Base-by-base conservation (phyloP, 2,888 invertebrate genomes). In the Leptinotarsa haldemani region DNA sequence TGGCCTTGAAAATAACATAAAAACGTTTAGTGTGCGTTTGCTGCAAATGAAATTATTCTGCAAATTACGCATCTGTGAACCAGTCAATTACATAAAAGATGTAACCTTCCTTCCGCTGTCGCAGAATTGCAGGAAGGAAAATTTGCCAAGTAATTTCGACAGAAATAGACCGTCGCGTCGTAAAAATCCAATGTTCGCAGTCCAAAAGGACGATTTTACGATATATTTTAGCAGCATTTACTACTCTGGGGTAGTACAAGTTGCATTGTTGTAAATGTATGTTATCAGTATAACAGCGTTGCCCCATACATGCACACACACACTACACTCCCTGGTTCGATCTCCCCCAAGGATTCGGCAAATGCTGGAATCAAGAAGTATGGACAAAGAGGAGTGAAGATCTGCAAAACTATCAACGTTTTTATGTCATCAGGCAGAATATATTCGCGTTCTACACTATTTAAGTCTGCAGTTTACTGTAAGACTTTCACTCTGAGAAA, bases 201-300 rank as follows among this genome's bases (percentile, higher is more conserved):
- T 69, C 69, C 68, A 50, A 30, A 40, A 70, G 30, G 64, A 58
- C n/a, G 47, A 73, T 67, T 75, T 75, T 73, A 71, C 74, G 76
- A 74, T 74, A 70, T 53, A 74, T 70, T 70, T 69, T 63, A 74
- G 48, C 71, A 73, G 71, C 66, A 69, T 70, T 74, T 74, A 77
- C 63, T 75, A 56, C 61, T 74, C 74, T 70, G 73, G 75, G 70
- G 74, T 71, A 71, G 74, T 71, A 76, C 74, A 77, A 74, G 73
- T 75, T 80, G 74, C 69, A 74, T 68, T 71, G 78, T 78, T 70
- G 65, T 70, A 68, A 63, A 73, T 67, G 69, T 70, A 67, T 73
- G 71, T 71, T 73, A 73, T 71, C 69, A 71, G 68, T 68, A 67
- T 58, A 56, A 67, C 66, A 70, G 20, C 72, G 64, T 75, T 70